Evolutionary conservation across 2,797 vertebrate genomes (phyloP).

Genomic region (Thaleichthys pacificus): DNA sequence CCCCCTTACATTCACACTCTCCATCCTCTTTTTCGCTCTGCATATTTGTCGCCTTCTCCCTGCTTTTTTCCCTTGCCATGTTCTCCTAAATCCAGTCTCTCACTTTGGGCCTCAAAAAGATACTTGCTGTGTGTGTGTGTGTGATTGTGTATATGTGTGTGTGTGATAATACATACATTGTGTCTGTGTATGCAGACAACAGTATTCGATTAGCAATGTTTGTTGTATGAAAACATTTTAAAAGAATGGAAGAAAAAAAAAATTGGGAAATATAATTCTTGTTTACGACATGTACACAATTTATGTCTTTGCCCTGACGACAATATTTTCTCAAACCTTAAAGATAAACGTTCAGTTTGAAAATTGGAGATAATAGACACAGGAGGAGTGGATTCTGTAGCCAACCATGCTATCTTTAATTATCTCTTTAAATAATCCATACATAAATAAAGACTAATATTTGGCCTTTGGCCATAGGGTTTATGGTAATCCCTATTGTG

Average conservation of each 20-base stretch:
- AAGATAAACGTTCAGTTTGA: conserved; percentile 49
- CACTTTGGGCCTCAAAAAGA: conserved; percentile 16
- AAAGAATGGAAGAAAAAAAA: background rate
- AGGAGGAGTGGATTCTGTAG: background rate
- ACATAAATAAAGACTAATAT: conserved; percentile 60
- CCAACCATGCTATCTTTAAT: conserved; percentile 57
- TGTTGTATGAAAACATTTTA: background rate
- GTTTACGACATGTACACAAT: too few species aligned
- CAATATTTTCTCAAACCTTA: conserved; percentile 22
- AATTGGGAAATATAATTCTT: too few species aligned
- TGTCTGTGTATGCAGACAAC: background rate
- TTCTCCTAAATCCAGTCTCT: background rate
- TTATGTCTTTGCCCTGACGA: conserved; percentile 8
- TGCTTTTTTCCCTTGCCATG: background rate
- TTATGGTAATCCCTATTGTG: conserved; percentile 27
- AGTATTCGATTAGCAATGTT: too few species aligned
- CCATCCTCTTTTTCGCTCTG: conserved; percentile 21
- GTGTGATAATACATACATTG: background rate
- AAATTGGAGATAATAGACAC: conserved; percentile 47
- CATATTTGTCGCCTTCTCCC: conserved; percentile 23
- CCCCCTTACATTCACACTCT: background rate
- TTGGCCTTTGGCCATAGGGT: conserved; percentile 53
- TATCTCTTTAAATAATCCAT: conserved; percentile 61
- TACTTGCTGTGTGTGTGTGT: conserved; percentile 7
- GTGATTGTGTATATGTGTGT: background rate